Evolutionary conservation across 2,797 vertebrate species (phyloP).

Genomic region (Halcyon chelicuti): DNA sequence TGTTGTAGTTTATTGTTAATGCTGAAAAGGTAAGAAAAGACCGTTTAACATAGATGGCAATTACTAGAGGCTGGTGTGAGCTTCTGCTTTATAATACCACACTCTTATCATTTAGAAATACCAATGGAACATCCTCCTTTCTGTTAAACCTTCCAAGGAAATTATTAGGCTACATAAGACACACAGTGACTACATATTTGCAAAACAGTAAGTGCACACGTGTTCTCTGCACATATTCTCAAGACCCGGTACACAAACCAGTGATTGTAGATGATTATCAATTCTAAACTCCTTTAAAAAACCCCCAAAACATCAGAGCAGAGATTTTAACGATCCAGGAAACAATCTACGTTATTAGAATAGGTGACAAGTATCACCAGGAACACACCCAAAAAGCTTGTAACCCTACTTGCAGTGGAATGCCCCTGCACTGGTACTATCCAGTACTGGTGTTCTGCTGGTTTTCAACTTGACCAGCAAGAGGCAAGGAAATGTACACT

Average conservation of each 20-base stretch:
- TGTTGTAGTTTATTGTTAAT: slow-evolving; percentile 99
- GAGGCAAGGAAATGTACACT: background rate
- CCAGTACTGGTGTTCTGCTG: background rate
- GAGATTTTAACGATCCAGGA: background rate
- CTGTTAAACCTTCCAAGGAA: background rate
- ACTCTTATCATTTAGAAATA: background rate
- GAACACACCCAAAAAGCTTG: background rate
- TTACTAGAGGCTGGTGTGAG: background rate
- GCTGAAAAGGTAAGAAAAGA: slow-evolving; percentile 78
- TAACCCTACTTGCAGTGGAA: background rate
- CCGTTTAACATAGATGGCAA: background rate
- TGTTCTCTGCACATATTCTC: no score
- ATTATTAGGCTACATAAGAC: background rate
- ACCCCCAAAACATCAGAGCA: background rate
- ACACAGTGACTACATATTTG: no score
- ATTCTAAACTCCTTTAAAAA: background rate
- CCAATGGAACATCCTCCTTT: background rate
- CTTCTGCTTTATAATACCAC: background rate
- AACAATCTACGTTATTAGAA: background rate
- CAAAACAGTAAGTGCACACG: no score
- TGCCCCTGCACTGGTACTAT: background rate
- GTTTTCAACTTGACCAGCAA: background rate
- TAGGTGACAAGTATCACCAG: background rate
- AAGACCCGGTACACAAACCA: no score
- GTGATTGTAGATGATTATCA: no score